phyloP scores from a whole-genome alignment of 2,797 vertebrate genomes.

The Loris lydekkerianus region DNA sequence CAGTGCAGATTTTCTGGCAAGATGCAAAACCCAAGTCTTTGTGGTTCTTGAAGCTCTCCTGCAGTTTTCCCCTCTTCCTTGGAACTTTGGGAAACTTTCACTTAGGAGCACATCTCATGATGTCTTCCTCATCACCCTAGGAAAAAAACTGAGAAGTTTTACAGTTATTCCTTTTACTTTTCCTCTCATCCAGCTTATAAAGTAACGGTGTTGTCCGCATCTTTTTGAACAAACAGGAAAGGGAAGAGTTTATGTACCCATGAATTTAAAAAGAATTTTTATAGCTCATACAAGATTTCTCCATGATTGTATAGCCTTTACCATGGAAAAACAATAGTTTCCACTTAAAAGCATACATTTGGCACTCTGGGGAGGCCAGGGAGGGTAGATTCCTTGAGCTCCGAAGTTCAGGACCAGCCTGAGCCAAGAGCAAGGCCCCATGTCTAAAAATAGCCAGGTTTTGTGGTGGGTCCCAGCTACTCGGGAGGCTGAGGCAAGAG shows the following conservation, averaged over 20 bases:
- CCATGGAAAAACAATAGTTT: background rate
- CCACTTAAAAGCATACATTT: background rate
- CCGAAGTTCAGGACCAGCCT: too few relatives aligned
- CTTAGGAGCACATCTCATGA: background rate
- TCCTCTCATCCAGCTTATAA: background rate
- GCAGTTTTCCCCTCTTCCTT: slow-evolving; percentile 61
- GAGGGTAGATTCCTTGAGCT: too few relatives aligned
- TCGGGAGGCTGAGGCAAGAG: too few relatives aligned
- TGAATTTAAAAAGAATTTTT: slow-evolving; percentile 42
- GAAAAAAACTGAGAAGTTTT: slow-evolving; percentile 47
- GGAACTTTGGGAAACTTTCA: slow-evolving; percentile 72
- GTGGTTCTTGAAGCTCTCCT: slow-evolving; percentile 74
- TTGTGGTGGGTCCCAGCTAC: too few relatives aligned
- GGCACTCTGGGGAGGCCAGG: background rate
- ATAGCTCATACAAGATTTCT: background rate
- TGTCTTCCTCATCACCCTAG: slow-evolving; percentile 47
- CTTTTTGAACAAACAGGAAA: slow-evolving; percentile 55
- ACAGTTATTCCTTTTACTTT: background rate
- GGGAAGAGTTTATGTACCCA: background rate
- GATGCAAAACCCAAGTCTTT: slow-evolving; percentile 83
- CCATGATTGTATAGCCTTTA: background rate
- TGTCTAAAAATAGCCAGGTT: too few relatives aligned
- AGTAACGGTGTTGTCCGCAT: background rate
- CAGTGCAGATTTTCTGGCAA: slow-evolving; percentile 79
- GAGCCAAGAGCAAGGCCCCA: too few relatives aligned